A percentile compares a stretch with the other conserved stretches of the same genome.
These are phyloP conservation scores for Nymphalis polychloros DNA, from an alignment of 2,888 invertebrate genomes.

Conservation along the genomic window DNA sequence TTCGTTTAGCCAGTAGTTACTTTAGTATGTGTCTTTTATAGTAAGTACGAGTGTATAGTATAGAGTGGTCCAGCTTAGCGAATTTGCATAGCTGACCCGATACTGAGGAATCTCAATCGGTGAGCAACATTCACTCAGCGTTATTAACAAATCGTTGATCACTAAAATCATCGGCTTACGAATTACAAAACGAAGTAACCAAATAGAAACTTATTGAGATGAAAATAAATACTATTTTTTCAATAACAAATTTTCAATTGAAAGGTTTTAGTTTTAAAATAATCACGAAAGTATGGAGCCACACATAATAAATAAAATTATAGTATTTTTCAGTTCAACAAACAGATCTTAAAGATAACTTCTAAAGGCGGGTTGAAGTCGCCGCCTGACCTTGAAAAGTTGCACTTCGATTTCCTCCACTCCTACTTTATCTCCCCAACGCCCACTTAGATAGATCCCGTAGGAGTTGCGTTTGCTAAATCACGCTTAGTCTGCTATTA, in stretches of 20 bases:
- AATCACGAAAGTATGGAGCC: neutral
- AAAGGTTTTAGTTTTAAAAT: neutral
- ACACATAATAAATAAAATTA: neutral
- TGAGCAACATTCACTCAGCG: conserved; percentile 21
- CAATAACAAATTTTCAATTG: neutral
- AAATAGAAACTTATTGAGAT: neutral
- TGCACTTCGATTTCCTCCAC: conserved; percentile 56
- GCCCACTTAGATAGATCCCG: conserved; percentile 31
- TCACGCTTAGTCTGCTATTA: conserved; percentile 18
- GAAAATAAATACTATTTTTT: neutral
- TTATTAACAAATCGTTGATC: neutral
- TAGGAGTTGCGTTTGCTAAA: conserved; percentile 34
- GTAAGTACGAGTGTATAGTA: neutral
- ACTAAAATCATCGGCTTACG: neutral
- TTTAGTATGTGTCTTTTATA: neutral
- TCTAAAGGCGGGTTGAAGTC: conserved; percentile 30
- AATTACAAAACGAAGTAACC: too few species aligned
- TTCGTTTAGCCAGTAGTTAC: too few species aligned
- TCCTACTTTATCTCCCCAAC: conserved; percentile 28
- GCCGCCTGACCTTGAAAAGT: conserved; percentile 66
- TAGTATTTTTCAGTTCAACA: conserved; percentile 7
- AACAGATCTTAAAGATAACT: conserved; percentile 28
- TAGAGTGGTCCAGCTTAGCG: neutral
- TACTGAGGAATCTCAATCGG: conserved; percentile 20
- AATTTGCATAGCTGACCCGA: conserved; percentile 28